Conservation (phyloP, 2,888 invertebrate species). For the Cepaea hortensis region DNA sequence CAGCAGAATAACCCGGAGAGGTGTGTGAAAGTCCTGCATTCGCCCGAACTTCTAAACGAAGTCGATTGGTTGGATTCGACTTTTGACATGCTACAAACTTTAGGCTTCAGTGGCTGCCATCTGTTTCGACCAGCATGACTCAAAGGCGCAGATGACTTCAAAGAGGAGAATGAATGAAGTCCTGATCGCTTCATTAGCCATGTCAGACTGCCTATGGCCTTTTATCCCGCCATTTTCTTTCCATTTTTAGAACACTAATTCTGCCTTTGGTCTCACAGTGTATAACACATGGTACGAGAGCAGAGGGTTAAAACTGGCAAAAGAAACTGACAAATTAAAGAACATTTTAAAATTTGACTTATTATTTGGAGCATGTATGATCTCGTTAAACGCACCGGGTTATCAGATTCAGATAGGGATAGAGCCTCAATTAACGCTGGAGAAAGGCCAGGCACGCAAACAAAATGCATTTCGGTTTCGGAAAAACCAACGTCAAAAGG, state of each 20-base stretch:
- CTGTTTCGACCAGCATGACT: conserved; percentile 13
- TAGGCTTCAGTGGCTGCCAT: conserved; percentile 23
- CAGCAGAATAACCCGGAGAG: not conserved
- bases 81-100: not conserved
- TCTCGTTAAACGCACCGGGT: not conserved
- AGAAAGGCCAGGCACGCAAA: not conserved
- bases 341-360: not conserved
- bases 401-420: not conserved
- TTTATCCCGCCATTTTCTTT: not conserved
- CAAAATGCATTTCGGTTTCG: not conserved
- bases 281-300: not conserved
- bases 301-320: not conserved
- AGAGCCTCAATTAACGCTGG: not conserved
- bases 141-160: conserved; percentile 11
- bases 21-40: not conserved
- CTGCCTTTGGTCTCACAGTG: not conserved
- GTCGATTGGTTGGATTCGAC: not conserved
- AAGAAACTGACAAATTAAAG: not conserved
- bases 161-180: conserved; percentile 12
- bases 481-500: not conserved
- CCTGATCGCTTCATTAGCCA: conserved; percentile 33
- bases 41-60: not conserved
- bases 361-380: not conserved
- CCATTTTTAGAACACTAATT: not conserved
- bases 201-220: conserved; percentile 12